Base-by-base conservation (phyloP, 2,888 invertebrate species). In the Apamea crenata region DNA sequence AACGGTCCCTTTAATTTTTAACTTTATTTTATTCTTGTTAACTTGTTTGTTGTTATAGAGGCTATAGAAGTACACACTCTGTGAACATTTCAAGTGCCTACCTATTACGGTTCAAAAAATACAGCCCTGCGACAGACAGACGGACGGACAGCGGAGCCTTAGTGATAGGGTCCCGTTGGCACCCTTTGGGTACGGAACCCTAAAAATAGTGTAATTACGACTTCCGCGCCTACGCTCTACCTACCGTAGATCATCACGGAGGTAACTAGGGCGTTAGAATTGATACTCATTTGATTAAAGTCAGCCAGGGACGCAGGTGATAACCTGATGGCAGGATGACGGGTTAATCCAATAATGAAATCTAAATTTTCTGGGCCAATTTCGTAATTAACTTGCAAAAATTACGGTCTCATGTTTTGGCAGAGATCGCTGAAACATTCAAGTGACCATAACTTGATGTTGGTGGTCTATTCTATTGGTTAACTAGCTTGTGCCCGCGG, bases 241-340 rank as follows among this genome's bases (percentile, higher is more conserved):
- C 7, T 32, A 50, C 56, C 56, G 32, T 32, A 36, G 56, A n/a
- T 2, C 12, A 32, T 68, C n/a, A 25, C 56, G 32, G 16, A 10
- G 40, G n/a, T 59, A 69, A 70, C 59, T 78, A 7, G 70, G 32
- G 81, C 78, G 81, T 36, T 53, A 59, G 16, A 29, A 81, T 70
- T 77, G 65, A 59, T 50, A 50, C 6, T 66, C 7, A 81, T 44
- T 59, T 40, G 50, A 40, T 83, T 40, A 65, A n/a, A 56, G 16
- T 12, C 21, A 29, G 16, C 16, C 44, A 32, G 18, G 29, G 5
- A 14, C 21, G 21, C 21, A 16, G 44, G 6, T 12, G 6, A 47
- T 32, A 29, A 53, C 10, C n/a, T 47, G 76, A 32, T 14, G 29
- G 1, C 61, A 32, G 56, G 7, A 5, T 25, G 21, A n/a, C 44